Evolutionary conservation across 2,113 vertebrate species (phyloP).

Genomic region (Centropus bengalensis): DNA sequence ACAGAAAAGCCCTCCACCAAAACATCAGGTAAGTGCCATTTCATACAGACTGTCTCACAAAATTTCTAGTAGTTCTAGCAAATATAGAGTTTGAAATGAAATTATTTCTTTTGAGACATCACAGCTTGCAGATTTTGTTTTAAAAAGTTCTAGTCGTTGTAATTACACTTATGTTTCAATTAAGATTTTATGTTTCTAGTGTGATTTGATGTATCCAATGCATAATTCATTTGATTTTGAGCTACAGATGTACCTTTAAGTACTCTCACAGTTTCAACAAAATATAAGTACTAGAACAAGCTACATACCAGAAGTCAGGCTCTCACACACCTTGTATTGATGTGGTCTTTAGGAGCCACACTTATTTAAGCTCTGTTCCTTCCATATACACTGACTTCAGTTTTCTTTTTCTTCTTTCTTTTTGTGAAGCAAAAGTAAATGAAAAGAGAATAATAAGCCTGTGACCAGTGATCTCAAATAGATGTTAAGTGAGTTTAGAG

Average conservation of each 20-base stretch:
- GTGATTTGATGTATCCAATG: neutral
- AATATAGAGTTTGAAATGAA: neutral
- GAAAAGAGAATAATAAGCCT: neutral
- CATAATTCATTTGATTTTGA: neutral
- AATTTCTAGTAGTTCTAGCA: neutral
- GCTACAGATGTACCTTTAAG: neutral
- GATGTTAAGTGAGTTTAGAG: neutral
- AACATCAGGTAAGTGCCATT: neutral
- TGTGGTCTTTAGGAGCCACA: neutral
- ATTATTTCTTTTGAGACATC: neutral
- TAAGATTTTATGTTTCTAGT: neutral
- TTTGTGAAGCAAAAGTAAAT: neutral
- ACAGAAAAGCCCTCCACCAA: neutral
- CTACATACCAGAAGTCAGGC: neutral
- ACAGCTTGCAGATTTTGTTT: neutral
- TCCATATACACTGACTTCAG: neutral
- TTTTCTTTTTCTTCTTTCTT: neutral
- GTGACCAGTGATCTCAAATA: neutral
- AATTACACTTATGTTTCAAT: neutral
- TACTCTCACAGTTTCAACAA: neutral
- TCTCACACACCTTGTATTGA: neutral
- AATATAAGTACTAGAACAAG: neutral
- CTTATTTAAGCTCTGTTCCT: neutral
- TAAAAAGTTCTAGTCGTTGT: neutral
- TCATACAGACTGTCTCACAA: neutral